Evolutionary conservation across 2,888 invertebrate genomes (phyloP).

Genomic region (Amphimallon solstitiale): DNA sequence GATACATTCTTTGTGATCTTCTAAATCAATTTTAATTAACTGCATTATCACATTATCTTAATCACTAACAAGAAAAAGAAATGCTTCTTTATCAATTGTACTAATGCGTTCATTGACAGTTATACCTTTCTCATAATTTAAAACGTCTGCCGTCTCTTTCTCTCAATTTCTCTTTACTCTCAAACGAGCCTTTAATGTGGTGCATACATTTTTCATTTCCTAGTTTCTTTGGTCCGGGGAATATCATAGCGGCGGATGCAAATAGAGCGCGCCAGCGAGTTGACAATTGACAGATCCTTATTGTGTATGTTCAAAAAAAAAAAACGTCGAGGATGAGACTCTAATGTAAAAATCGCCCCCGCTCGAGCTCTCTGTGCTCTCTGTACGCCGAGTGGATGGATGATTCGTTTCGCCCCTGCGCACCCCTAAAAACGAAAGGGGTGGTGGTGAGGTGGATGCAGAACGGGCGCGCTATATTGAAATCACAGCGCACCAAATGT

Average conservation of each 20-base stretch:
- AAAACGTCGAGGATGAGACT: slow-evolving; percentile 45
- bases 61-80: neutral
- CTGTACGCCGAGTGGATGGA: neutral
- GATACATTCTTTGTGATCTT: no score
- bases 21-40: no score
- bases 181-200: slow-evolving; percentile 58
- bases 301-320: slow-evolving; percentile 51
- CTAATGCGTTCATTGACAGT: slow-evolving; percentile 29
- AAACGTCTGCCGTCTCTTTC: slow-evolving; percentile 11
- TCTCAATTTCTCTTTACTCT: slow-evolving; percentile 40
- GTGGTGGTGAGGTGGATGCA: slow-evolving; percentile 56
- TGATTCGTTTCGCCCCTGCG: slow-evolving; percentile 6
- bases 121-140: slow-evolving; percentile 13
- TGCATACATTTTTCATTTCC: slow-evolving; percentile 60
- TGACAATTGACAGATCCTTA: slow-evolving; percentile 62
- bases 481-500: slow-evolving; percentile 52
- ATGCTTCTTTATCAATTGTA: slow-evolving; percentile 8
- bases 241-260: slow-evolving; percentile 52
- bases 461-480: slow-evolving; percentile 54
- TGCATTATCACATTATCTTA: no score
- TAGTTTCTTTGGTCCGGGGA: slow-evolving; percentile 50
- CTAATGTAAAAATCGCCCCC: slow-evolving; percentile 60
- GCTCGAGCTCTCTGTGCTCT: slow-evolving; percentile 2
- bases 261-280: slow-evolving; percentile 55
- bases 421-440: neutral